Conservation (phyloP, 2,797 vertebrate genomes). For the Gastrophryne carolinensis region DNA sequence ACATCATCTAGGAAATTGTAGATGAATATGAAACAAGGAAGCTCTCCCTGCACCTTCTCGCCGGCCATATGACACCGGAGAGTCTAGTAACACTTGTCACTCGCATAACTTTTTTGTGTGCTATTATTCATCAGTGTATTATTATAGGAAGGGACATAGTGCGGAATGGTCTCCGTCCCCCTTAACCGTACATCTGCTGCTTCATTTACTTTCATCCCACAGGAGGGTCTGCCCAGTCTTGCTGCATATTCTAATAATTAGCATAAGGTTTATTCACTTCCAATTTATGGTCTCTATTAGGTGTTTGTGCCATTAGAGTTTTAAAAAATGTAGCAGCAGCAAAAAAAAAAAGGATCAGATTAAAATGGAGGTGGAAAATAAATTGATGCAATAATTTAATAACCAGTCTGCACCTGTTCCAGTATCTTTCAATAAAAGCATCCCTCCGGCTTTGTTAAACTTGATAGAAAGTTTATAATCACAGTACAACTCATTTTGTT, state of each 20-base stretch:
- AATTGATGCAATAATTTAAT: no score
- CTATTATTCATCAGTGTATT: constrained; percentile 11
- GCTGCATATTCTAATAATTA: background rate
- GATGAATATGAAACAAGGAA: background rate
- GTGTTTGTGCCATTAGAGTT: background rate
- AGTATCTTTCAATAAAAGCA: no score
- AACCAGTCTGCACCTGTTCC: no score
- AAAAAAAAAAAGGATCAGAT: no score
- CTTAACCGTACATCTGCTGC: background rate
- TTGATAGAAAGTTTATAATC: no score
- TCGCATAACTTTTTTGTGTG: background rate
- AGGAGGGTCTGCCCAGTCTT: background rate
- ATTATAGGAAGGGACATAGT: background rate
- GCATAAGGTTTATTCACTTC: background rate
- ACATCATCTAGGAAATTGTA: background rate
- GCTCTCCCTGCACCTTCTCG: background rate
- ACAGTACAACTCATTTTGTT: no score
- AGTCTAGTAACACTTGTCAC: background rate
- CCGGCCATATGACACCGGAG: background rate
- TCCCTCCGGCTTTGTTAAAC: no score
- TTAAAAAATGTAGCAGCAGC: no score
- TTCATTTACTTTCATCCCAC: background rate
- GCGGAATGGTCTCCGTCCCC: background rate
- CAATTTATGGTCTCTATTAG: background rate
- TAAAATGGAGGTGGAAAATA: no score